Evolutionary conservation across 2,888 invertebrate species (phyloP).

Genomic region (Drosophila barbarae): DNA sequence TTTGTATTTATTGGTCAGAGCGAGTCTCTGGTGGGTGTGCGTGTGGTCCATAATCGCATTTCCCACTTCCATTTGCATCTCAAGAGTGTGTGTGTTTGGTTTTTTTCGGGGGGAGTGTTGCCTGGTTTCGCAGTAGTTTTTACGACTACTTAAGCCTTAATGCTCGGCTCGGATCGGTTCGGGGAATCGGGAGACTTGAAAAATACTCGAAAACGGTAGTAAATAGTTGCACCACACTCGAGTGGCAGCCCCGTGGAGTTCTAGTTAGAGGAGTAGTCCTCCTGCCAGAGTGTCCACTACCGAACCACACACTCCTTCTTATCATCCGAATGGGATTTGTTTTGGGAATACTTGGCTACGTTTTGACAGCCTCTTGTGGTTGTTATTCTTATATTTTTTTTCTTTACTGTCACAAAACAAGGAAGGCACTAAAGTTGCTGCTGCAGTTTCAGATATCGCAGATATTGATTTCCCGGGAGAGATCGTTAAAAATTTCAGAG

Average conservation of each 20-base stretch:
- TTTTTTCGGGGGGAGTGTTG: conserved; percentile 4
- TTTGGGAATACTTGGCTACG: conserved; percentile 59
- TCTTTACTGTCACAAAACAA: conserved; percentile 15
- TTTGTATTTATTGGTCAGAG: conserved; percentile 41
- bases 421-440: conserved; percentile 12
- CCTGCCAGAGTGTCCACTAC: conserved; percentile 29
- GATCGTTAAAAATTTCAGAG: conserved; percentile 7
- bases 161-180: conserved; percentile 39
- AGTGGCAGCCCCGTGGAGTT: conserved; percentile 63
- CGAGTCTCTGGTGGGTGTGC: conserved; percentile 7
- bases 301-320: conserved; percentile 37
- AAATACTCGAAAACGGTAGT: conserved; percentile 61
- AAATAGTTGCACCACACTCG: conserved; percentile 48
- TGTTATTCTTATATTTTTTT: conserved; percentile 10
- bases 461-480: conserved; percentile 14
- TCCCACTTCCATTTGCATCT: conserved; percentile 46
- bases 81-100: conserved; percentile 17
- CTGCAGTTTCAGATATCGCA: conserved; percentile 26
- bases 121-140: conserved; percentile 53
- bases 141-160: conserved; percentile 49
- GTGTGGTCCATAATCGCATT: conserved; percentile 56
- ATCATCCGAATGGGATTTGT: conserved; percentile 18
- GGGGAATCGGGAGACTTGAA: conserved; percentile 48
- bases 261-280: conserved; percentile 34
- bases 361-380: conserved; percentile 55